These are phyloP conservation scores for Patella ulyssiponensis DNA, from an alignment of 2,888 invertebrate genomes.

Conservation along the genomic window DNA sequence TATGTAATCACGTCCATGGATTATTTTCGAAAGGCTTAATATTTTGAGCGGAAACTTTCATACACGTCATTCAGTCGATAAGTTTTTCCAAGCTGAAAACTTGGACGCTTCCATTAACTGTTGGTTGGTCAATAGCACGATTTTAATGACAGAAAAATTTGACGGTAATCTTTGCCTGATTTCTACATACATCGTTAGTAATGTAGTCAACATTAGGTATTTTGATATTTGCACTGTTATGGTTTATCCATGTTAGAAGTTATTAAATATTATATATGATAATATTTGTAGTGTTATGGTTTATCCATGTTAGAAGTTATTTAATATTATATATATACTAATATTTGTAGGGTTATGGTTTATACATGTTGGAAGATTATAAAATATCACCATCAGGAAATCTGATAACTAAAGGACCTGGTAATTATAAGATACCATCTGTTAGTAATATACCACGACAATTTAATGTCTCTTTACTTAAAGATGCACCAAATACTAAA, in stretches of 20 bases:
- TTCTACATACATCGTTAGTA: no score
- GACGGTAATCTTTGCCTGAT: no score
- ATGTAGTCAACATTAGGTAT: no score
- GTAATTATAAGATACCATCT: conserved; percentile 93
- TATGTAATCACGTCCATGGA: no score
- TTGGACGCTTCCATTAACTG: no score
- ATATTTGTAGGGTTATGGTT: conserved; percentile 82
- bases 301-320: background rate
- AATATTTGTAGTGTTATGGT: no score
- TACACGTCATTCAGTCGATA: no score
- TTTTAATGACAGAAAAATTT: no score
- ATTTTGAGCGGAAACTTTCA: no score
- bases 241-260: background rate
- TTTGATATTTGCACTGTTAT: background rate
- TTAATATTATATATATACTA: background rate
- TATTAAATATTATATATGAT: background rate
- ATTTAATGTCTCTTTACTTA: conserved; percentile 92
- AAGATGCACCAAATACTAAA: conserved; percentile 89
- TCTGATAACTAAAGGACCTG: conserved; percentile 89
- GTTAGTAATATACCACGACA: conserved; percentile 92
- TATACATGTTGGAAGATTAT: conserved; percentile 91
- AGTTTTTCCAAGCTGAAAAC: no score
- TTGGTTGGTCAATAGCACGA: no score
- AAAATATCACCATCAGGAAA: conserved; percentile 88
- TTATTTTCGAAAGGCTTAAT: no score